Conservation (phyloP, 2,113 vertebrate genomes). For the Acrocephalus kingi region DNA sequence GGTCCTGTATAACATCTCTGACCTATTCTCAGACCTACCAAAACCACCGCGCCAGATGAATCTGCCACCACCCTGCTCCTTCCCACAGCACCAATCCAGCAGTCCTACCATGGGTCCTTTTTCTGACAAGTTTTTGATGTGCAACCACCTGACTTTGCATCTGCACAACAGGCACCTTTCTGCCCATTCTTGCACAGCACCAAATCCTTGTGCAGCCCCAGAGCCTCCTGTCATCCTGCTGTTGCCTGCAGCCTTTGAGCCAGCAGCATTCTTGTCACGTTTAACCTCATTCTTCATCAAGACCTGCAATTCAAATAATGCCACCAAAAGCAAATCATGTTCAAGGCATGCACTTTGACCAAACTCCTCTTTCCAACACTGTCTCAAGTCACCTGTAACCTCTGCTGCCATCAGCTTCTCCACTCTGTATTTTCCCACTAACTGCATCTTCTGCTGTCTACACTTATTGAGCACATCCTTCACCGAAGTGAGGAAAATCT, state of each 20-base stretch:
- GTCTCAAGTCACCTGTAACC: neutral
- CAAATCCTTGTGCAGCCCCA: neutral
- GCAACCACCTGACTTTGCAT: neutral
- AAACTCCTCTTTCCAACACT: neutral
- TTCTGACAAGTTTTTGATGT: neutral
- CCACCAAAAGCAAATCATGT: neutral
- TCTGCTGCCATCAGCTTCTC: neutral
- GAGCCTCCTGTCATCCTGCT: neutral
- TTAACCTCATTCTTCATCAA: neutral
- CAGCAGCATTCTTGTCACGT: neutral
- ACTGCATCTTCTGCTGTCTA: neutral
- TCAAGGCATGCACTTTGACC: neutral
- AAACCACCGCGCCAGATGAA: accelerated
- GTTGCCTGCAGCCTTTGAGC: neutral
- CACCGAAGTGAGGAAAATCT: neutral
- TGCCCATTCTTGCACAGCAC: accelerated
- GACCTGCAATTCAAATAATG: neutral
- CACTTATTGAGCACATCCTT: neutral
- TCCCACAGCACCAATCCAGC: neutral
- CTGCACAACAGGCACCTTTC: neutral
- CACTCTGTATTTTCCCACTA: neutral
- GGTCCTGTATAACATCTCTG: neutral
- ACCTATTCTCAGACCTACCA: neutral
- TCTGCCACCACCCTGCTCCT: neutral
- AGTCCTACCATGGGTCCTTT: accelerated